Evolutionary conservation across 2,888 invertebrate species (phyloP).

Genomic region (Uloborus plumipes): DNA sequence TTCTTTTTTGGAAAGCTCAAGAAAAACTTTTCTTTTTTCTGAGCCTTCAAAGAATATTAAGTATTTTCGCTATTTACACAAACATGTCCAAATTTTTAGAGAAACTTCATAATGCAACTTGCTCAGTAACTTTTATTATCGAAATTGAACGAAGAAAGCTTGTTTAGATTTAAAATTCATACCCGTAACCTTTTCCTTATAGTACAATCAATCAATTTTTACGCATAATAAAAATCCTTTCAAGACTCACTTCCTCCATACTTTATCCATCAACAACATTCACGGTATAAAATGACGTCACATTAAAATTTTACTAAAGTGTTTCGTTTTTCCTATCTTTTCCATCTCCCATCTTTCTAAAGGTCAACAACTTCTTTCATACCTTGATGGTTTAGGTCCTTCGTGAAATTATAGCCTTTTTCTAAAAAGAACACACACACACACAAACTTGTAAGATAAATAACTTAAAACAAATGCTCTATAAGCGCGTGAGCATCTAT

Average conservation of each 20-base stretch:
- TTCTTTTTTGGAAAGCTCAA: too few relatives aligned
- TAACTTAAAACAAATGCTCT: conserved; percentile 32
- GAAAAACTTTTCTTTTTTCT: too few relatives aligned
- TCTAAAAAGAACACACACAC: conserved; percentile 3
- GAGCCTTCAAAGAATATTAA: too few relatives aligned
- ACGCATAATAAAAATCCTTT: too few relatives aligned
- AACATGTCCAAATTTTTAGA: background rate
- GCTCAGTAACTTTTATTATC: background rate
- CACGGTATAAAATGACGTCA: too few relatives aligned
- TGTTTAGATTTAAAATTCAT: too few relatives aligned
- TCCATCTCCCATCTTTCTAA: background rate
- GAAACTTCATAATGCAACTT: background rate
- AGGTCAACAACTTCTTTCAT: conserved; percentile 39
- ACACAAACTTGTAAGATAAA: conserved; percentile 12
- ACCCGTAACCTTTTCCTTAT: too few relatives aligned
- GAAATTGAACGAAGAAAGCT: background rate
- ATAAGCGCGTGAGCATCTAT: conserved; percentile 1
- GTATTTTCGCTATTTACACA: background rate
- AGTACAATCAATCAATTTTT: too few relatives aligned
- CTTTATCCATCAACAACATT: too few relatives aligned
- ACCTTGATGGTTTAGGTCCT: conserved; percentile 51
- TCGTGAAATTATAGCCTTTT: conserved; percentile 14
- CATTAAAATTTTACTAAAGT: too few relatives aligned
- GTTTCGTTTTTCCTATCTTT: too few relatives aligned
- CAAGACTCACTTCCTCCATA: too few relatives aligned